Evolutionary conservation across 2,113 vertebrate genomes (phyloP), one percentile per base, ranked within the genome.

Genomic region (Cichladusa arquata): DNA sequence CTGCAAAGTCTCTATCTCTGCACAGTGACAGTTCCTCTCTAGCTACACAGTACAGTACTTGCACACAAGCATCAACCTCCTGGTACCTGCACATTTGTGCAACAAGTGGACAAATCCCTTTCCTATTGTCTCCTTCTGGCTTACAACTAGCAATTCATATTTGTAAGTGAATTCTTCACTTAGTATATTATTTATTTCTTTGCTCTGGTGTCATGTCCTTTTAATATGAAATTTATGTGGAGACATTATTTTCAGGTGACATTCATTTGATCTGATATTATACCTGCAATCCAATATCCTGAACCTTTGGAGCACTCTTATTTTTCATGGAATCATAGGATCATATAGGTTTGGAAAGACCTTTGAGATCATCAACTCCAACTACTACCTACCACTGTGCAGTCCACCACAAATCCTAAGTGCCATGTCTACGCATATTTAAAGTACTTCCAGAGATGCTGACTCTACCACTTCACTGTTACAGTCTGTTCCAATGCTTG

Each of bases 371-470:
- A 70, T 17, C 2, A 7, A 6, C 4, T 72, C 19, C 34, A 56
- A 24, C 20, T 2, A 0, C 14, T 3, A 65, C 7, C 3, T 26
- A 60, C 14, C 19, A 58, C 44, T 33, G 13, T 4, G 2, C 57
- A 53, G 22, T 51, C 47, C 14, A 22, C 6, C 26, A n/a, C 8
- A 6, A 42, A 16, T 18, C 8, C 4, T 33, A 33, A 56, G 3
- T 4, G 3, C 8, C 18, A 33, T 0, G 0, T 40, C 36, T 40
- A 18, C 25, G 31, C 0, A 0, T n/a, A 10, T 56, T 60, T 44
- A n/a, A n/a, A 77, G 38, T 26, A 12, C 11, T 11, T 33, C 22
- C 48, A 82, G 13, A 15, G 9, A 24, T 10, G 11, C 14, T 23
- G 19, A 44, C 5, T 33, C 29, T 19, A 36, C 4, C 12, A 48